Evolutionary conservation across 2,888 invertebrate genomes (phyloP).

Genomic region (Megastigmus dorsalis): DNA sequence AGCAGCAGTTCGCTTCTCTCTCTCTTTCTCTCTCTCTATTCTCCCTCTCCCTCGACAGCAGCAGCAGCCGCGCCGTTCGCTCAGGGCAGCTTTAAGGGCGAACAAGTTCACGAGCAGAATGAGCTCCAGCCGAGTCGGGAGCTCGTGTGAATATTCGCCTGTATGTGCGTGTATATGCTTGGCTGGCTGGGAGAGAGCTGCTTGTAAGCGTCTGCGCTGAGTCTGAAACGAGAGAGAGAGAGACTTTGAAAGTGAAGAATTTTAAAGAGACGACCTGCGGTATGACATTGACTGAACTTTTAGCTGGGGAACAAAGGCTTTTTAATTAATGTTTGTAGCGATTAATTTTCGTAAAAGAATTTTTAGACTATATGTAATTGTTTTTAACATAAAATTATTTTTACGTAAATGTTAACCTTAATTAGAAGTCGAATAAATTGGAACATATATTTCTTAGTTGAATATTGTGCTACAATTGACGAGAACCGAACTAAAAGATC

Average conservation of each 20-base stretch:
- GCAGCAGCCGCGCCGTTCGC: no score
- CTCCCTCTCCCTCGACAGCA: not conserved
- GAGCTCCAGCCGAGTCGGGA: not conserved
- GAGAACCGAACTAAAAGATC: no score
- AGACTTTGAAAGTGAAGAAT: slow-evolving; percentile 32
- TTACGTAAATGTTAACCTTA: no score
- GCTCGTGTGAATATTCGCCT: slow-evolving; percentile 16
- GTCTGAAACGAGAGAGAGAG: not conserved
- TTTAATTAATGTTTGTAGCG: slow-evolving; percentile 43
- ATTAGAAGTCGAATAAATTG: no score
- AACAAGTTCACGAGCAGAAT: slow-evolving; percentile 20
- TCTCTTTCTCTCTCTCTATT: not conserved
- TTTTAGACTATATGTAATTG: no score
- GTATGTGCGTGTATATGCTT: not conserved
- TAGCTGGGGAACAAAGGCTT: slow-evolving; percentile 20
- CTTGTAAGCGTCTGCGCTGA: no score
- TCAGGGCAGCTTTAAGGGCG: slow-evolving; percentile 24
- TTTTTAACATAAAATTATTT: no score
- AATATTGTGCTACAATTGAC: no score
- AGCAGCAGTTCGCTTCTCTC: no score
- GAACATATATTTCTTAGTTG: no score
- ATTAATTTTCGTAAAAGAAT: no score
- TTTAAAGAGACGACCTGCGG: slow-evolving; percentile 39
- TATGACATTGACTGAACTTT: slow-evolving; percentile 26
- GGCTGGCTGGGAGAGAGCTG: no score